Conservation (phyloP, 1,140 invertebrate species). For the Tetranychus urticae region DNA sequence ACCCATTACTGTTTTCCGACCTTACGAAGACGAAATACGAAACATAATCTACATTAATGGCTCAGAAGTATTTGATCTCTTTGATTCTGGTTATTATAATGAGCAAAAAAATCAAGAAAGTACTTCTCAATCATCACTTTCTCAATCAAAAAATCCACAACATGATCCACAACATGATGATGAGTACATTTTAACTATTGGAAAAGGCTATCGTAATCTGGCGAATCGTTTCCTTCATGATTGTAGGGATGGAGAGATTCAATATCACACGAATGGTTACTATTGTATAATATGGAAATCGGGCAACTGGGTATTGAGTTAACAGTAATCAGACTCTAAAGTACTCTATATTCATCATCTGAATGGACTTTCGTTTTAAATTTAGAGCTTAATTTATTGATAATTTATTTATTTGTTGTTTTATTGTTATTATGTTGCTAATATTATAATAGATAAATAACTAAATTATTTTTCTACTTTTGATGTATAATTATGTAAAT, state of each 20-base stretch:
- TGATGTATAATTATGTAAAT: no score
- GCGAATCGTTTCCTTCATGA: conserved; percentile 25
- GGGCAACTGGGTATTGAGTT: neutral
- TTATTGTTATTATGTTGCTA: no score
- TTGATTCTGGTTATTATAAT: conserved; percentile 1
- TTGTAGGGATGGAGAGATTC: conserved; percentile 1
- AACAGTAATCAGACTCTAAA: neutral
- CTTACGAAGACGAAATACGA: conserved; percentile 57
- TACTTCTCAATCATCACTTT: neutral
- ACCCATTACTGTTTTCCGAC: conserved; percentile 67
- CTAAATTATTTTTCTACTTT: no score
- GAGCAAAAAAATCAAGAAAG: neutral
- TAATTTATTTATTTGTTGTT: no score
- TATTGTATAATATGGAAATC: conserved; percentile 4
- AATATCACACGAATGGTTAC: neutral
- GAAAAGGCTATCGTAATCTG: conserved; percentile 54
- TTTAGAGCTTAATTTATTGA: no score
- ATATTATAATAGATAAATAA: no score
- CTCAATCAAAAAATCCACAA: neutral
- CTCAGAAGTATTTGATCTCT: neutral
- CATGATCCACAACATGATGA: neutral
- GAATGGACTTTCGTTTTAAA: no score
- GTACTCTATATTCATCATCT: neutral
- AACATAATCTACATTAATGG: conserved; percentile 18
- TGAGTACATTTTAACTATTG: conserved; percentile 32